These are phyloP conservation scores for Drosophila cyrtoloma DNA, from an alignment of 2,888 invertebrate genomes.

Conservation along the genomic window DNA sequence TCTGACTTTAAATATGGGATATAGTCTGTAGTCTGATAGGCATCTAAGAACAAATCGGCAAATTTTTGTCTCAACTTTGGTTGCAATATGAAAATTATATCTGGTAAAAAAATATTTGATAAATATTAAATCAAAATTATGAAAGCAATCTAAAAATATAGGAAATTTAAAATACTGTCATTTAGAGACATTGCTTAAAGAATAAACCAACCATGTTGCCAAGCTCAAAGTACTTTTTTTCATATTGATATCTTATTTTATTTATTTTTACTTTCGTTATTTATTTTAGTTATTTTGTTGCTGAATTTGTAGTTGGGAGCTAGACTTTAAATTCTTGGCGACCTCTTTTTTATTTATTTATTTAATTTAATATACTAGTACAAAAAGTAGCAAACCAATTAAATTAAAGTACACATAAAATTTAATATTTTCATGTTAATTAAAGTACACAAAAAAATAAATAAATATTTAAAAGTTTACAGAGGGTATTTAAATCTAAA, in stretches of 20 bases:
- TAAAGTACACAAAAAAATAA: background rate
- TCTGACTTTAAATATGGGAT: too few relatives aligned
- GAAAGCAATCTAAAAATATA: background rate
- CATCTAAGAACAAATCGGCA: too few relatives aligned
- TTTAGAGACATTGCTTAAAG: background rate
- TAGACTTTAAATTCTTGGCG: too few relatives aligned
- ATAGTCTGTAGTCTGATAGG: too few relatives aligned
- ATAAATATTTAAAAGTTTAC: background rate
- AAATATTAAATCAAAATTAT: background rate
- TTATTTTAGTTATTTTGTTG: too few relatives aligned
- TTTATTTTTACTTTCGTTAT: too few relatives aligned
- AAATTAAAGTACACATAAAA: background rate
- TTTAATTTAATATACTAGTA: too few relatives aligned
- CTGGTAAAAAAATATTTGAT: background rate
- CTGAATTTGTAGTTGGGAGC: too few relatives aligned
- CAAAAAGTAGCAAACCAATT: too few relatives aligned
- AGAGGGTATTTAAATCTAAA: background rate
- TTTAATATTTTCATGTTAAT: background rate
- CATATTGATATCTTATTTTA: too few relatives aligned
- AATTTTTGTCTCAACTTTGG: background rate
- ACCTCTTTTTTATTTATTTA: too few relatives aligned
- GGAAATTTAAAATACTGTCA: background rate
- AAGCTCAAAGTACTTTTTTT: background rate
- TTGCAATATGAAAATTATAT: background rate
- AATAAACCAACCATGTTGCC: background rate